Conservation (phyloP, 2,113 vertebrate genomes). For the Osmerus mordax region DNA sequence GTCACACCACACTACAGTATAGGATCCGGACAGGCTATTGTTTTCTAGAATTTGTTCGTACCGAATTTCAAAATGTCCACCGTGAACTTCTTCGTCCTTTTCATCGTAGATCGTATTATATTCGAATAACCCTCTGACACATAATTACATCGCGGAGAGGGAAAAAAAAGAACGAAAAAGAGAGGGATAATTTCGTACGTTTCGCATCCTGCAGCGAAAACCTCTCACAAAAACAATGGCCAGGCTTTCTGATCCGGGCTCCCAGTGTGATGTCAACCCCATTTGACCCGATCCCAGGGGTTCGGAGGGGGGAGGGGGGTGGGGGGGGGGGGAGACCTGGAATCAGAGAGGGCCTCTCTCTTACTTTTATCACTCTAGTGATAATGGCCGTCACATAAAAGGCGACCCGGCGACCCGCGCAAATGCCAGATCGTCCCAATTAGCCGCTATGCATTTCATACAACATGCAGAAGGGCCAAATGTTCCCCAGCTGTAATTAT, state of each 20-base stretch:
- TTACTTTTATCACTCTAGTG: constrained; percentile 71
- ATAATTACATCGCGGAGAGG: not conserved
- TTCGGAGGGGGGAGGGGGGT: not conserved
- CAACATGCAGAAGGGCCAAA: constrained; percentile 75
- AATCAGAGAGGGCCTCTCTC: constrained; percentile 37
- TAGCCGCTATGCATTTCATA: constrained; percentile 85
- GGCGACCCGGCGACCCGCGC: constrained; percentile 68
- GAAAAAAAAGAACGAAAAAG: no score
- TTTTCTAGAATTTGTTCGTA: no score
- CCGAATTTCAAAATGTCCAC: no score
- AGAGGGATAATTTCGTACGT: no score
- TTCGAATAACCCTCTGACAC: not conserved
- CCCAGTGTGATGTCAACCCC: constrained; percentile 52
- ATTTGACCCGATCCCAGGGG: constrained; percentile 51
- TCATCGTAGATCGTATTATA: no score
- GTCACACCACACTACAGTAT: no score
- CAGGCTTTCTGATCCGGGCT: constrained; percentile 37
- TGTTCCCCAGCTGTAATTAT: constrained; percentile 74
- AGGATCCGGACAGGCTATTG: no score
- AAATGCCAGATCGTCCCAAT: constrained; percentile 74
- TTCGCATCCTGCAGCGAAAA: not conserved
- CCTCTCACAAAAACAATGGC: constrained; percentile 31
- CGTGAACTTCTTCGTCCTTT: no score
- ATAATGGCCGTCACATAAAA: constrained; percentile 71
- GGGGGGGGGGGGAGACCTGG: not conserved